Evolutionary conservation across 2,113 vertebrate species (phyloP), one percentile per base, ranked within the genome.

Genomic region (Cinclus cinclus): DNA sequence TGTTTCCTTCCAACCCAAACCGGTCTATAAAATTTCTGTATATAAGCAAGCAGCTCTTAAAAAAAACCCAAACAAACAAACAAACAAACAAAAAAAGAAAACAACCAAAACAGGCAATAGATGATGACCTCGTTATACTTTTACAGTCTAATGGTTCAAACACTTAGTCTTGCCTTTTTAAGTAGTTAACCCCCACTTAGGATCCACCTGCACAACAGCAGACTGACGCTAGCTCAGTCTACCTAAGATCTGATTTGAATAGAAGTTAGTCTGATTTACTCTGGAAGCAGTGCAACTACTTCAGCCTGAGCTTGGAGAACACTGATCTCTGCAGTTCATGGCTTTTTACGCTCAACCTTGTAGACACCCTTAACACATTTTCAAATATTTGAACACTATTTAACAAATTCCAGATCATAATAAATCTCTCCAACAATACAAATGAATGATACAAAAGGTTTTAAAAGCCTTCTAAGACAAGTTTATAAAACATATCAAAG

Each of bases 401-500:
- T 91, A 79, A 90, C 4, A 4, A 70, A 55, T 76, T 92, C 42
- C 71, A 87, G 74, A 76, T 49, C 25, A 33, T 62, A 91, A 87
- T 76, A 92, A 92, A 89, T 83, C 78, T 87, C 70, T 91, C 53
- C 58, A 92, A 35, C 25, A 79, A 35, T 20, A 37, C 46, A 92
- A 94, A 79, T 70, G 65, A 71, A 75, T 74, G 42, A 79, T 65
- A 71, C 7, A 42, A 17, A 59, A 73, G 37, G 31, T 59, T 58
- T 87, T 87, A 59, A 74, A 95, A 83, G 50, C 47, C 42, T 89
- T 91, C 90, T 55, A 85, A 91, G 94, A 49, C 0, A 2, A 65
- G 53, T 94, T 88, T 91, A 85, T 86, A 91, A 90, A 95, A 90
- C 30, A 77, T 89, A 85, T 39, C 6, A 62, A 67, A 73, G 37